Evolutionary conservation across 2,888 invertebrate genomes (phyloP), one percentile per base, ranked within the genome.

Genomic region (Cosmia trapezina): DNA sequence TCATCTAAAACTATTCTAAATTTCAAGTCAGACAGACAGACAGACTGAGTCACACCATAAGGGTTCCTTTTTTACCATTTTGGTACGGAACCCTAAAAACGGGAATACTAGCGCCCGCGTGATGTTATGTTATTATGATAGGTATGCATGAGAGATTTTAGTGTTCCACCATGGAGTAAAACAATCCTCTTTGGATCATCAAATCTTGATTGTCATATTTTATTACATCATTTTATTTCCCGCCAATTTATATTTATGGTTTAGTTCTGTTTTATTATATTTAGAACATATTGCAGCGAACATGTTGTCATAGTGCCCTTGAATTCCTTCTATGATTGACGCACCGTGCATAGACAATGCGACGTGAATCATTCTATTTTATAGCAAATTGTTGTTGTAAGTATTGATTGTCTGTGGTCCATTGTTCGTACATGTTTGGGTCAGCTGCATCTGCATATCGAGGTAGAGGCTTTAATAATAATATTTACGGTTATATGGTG

Each of bases 331-430:
- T 69, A 45, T 65, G 73, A 75, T 81, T 82, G 84, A 83, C 83
- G 86, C 70, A 76, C 78, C 60, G 76, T 66, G 83, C 84, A 85
- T 87, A 83, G 76, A 87, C 88, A 88, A 88, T 88, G 81, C 62
- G 76, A 62, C 74, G 78, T 88, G 88, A 88, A 88, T 88, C 88
- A 88, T 82, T 81, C 65, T 79, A 57, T 76, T 84, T 86, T 87
- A 87, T 87, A 76, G 84, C 80, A 82, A 79, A 81, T 82, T 81
- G 83, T 82, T 81, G 83, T 82, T 78, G 70, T 53, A 33, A 41
- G 66, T 65, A 80, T 67, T 76, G 73, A 77, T 68, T 49, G 78
- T 57, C 73, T 73, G 76, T 78, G 83, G 73, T 66, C 81, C 75
- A 86, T 85, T 85, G 87, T 86, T 72, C 22, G 47, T 28, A 51